Percentiles rank a stretch among this genome's conserved stretches.
Evolutionary conservation across 1,140 invertebrate species (phyloP).

Genomic region (Drosophila repleta): DNA sequence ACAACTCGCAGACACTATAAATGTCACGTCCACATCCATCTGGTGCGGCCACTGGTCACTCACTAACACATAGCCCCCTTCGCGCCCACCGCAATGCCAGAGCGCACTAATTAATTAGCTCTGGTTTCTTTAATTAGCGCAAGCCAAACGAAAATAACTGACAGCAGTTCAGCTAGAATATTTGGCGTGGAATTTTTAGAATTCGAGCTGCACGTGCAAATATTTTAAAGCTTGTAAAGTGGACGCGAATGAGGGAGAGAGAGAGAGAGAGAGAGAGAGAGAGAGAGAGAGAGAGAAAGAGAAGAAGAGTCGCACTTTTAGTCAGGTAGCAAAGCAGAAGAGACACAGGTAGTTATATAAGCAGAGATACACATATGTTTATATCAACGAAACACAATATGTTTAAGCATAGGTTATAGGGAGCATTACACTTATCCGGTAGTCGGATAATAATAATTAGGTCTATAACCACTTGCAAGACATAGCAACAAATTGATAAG

Average conservation of each 20-base stretch:
- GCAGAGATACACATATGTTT: neutral
- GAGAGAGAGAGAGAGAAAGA: conserved; percentile 17
- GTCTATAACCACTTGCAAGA: too few relatives aligned
- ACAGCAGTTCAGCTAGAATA: conserved; percentile 1
- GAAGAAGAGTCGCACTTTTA: too few relatives aligned
- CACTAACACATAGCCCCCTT: neutral
- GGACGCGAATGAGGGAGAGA: conserved; percentile 17
- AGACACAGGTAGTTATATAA: neutral
- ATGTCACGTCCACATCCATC: conserved; percentile 20
- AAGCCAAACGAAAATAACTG: conserved; percentile 7
- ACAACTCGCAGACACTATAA: conserved; percentile 1
- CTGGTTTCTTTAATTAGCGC: conserved; percentile 21
- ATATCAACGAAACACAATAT: neutral
- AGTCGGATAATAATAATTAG: too few relatives aligned
- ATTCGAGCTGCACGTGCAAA: conserved; percentile 21
- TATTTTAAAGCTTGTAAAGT: conserved; percentile 14
- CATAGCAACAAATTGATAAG: too few relatives aligned
- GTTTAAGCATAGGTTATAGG: too few relatives aligned
- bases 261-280: neutral
- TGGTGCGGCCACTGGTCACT: conserved; percentile 3
- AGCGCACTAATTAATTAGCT: conserved; percentile 19
- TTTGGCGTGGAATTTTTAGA: conserved; percentile 1
- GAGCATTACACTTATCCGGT: too few relatives aligned
- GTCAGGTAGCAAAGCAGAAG: neutral
- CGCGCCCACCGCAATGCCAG: neutral